Evolutionary conservation across 2,797 vertebrate genomes (phyloP), one percentile per base, ranked within the genome.

Genomic region (Craterocephalus amniculus): DNA sequence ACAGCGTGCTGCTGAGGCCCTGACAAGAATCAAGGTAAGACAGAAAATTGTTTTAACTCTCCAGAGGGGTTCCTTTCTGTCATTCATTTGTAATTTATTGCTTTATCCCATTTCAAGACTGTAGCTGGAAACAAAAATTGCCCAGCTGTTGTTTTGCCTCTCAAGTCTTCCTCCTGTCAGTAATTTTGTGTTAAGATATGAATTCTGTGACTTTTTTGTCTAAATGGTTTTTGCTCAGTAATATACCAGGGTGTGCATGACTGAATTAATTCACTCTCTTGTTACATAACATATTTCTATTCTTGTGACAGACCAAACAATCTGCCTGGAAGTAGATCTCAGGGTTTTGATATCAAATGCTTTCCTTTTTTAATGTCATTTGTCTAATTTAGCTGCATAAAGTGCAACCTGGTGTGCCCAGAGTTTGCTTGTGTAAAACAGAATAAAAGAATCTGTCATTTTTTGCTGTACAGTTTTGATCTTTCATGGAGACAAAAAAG

Each of bases 11-110:
- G 49, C 62, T 20, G 68, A 81, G 66, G 59, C 62, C 65, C 24
- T 0, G 5, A 54, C 49, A 73, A 18, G 72, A 64, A 48, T 63
- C 45, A 74, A 83, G 89, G 88, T 91, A 90, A 88, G 86, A 63
- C 3, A 43, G 26, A 70, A 9, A 6, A 4, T 36, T 22, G 9
- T 18, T n/a, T 52, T 32, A 35, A 11, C 2, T 57, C 20, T 6
- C 3, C 22, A 14, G 14, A 11, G 1, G 34, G 14, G 1, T 27
- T 14, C 10, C 24, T 51, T 14, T 5, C 43, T 8, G 43, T 6
- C 43, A 20, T 45, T 45, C 20, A 43, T 43, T 43, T 43, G 18
- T 43, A 43, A 43, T 43, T 20, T 43, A n/a, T 45, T 40, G 18
- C 40, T 18, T 43, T 4, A 20, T 43, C 13, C 16, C 40, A n/a